A percentile compares a stretch with the other conserved stretches of the same genome.
These are phyloP conservation scores for Macrosiphum euphorbiae DNA, from an alignment of 2,888 invertebrate genomes.

Conservation along the genomic window DNA sequence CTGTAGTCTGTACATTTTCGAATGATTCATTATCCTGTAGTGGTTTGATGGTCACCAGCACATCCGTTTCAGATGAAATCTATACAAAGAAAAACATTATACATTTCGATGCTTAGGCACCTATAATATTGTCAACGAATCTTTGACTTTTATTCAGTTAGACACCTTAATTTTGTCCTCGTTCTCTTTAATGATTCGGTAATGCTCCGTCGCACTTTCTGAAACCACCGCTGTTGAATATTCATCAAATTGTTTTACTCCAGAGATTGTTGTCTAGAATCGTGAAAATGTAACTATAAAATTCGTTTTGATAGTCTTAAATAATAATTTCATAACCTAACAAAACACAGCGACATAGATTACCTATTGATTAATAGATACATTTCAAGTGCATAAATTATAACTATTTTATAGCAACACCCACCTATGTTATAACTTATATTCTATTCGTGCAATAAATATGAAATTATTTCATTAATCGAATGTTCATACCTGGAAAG, in stretches of 20 bases:
- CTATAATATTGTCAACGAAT: not conserved
- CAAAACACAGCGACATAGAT: not conserved
- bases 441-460: not conserved
- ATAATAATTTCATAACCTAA: not conserved
- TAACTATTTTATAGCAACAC: not conserved
- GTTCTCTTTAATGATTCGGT: not conserved
- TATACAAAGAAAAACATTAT: not conserved
- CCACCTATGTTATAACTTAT: not conserved
- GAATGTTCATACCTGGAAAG: not conserved
- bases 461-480: not conserved
- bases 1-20: constrained; percentile 2
- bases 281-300: not conserved
- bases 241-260: not conserved
- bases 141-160: not conserved
- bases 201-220: constrained; percentile 25
- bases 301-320: not conserved
- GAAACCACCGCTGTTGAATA: not conserved
- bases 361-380: not conserved
- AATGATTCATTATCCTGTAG: not conserved
- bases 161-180: not conserved
- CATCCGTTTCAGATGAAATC: not conserved
- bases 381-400: not conserved
- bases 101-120: not conserved
- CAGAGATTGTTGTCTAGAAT: constrained; percentile 3
- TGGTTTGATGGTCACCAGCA: not conserved